Evolutionary conservation across 2,113 vertebrate species (phyloP), one percentile per base, ranked within the genome.

Genomic region (Melanerpes formicivorus): DNA sequence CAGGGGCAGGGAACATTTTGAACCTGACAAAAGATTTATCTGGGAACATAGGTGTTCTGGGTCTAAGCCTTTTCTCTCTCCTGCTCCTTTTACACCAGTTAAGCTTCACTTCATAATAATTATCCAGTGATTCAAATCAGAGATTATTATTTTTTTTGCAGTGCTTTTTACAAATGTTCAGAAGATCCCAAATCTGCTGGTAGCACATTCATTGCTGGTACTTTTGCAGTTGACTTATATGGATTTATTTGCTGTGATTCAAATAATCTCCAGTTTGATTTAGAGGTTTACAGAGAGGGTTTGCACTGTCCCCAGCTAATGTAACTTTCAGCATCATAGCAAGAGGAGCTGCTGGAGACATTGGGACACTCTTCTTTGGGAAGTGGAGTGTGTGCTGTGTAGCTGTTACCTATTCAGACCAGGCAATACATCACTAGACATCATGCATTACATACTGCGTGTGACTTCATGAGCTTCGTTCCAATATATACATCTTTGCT

Each of bases 1-100:
- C 89, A 69, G 77, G 76, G 58, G 48, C 73, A 87, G 75, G 55
- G 94, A 95, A 93, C 81, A n/a, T 73, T 80, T 80, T 77, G 94
- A 93, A 95, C 91, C 60, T 52, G 40, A 50, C 73, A 63, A 37
- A 90, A 87, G 74, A 46, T 50, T 75, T 67, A 62, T 10, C 30
- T 26, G 46, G 59, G 78, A 65, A 82, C 63, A 50, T 10, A 29
- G 15, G 2, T 3, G 25, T 52, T 48, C 25, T 14, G 34, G 9
- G 59, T 10, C 52, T 55, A 63, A 84, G 29, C 44, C 40, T 76
- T 70, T 50, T 64, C 25, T 59, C 48, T 16, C 56, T 56, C 52
- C 62, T 27, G 48, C 29, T 60, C 52, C 23, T 86, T 92, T 79
- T 42, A 55, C 11, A 72, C 12, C 67, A 37, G 9, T 37, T 84